phyloP scores from a whole-genome alignment of 2,888 invertebrate genomes.

The Eueremaeus valkanovi region DNA sequence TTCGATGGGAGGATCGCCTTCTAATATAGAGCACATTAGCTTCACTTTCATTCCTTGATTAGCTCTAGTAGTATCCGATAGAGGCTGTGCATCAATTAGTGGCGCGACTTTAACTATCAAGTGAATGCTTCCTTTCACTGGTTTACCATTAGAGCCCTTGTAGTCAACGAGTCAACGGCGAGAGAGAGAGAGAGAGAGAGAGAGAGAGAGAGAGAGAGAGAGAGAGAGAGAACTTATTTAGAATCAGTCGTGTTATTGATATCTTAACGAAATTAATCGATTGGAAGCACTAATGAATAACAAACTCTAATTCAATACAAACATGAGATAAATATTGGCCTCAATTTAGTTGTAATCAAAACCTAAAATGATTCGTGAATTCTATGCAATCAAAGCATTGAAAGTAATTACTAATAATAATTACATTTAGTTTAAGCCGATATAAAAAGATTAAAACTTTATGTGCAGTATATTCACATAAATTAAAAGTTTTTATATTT shows the following conservation, averaged over 20 bases:
- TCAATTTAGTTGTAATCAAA: neutral
- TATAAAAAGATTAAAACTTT: too few species aligned
- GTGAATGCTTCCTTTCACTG: conserved; percentile 34
- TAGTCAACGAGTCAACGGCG: too few species aligned
- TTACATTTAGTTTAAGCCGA: too few species aligned
- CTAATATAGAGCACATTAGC: conserved; percentile 45
- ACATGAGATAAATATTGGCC: neutral
- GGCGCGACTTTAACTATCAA: conserved; percentile 44
- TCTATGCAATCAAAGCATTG: too few species aligned
- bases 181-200: too few species aligned
- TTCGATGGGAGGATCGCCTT: conserved; percentile 52
- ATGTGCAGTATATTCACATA: too few species aligned
- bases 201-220: too few species aligned
- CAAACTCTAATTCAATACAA: conserved; percentile 32
- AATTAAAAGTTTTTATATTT: too few species aligned
- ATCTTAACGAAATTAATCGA: conserved; percentile 17
- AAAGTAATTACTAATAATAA: too few species aligned
- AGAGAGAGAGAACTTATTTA: too few species aligned
- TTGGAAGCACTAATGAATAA: conserved; percentile 40
- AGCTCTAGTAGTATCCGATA: conserved; percentile 41
- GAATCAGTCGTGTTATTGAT: neutral
- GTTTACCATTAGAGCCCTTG: conserved; percentile 39
- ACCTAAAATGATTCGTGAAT: neutral
- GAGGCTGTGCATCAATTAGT: conserved; percentile 42
- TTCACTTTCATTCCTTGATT: conserved; percentile 45